A percentile compares a stretch with the other conserved stretches of the same genome.
Evolutionary conservation across 2,888 invertebrate species (phyloP).

Genomic region (Latheticus oryzae): DNA sequence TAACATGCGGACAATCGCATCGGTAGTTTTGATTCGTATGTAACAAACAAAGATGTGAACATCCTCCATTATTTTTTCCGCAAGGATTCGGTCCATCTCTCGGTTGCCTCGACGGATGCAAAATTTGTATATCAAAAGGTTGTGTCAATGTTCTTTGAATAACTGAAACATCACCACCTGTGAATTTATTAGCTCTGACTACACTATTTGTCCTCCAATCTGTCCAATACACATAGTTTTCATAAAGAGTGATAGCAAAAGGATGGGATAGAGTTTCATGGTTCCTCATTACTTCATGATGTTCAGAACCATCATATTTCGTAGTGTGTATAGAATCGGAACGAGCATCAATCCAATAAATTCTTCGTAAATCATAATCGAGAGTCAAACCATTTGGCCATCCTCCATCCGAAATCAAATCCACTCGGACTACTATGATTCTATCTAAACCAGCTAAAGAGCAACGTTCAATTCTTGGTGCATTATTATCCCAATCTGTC

Average conservation of each 20-base stretch:
- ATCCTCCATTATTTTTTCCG: slow-evolving; percentile 76
- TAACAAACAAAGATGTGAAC: slow-evolving; percentile 85
- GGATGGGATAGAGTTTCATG: slow-evolving; percentile 86
- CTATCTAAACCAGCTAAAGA: slow-evolving; percentile 81
- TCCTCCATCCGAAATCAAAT: slow-evolving; percentile 71
- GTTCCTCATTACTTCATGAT: slow-evolving; percentile 74
- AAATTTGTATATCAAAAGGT: slow-evolving; percentile 90
- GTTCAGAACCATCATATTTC: slow-evolving; percentile 82
- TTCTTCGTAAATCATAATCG: slow-evolving; percentile 78
- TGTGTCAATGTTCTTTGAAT: slow-evolving; percentile 87
- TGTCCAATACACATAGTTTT: slow-evolving; percentile 91
- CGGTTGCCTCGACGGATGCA: slow-evolving; percentile 82
- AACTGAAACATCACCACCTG: slow-evolving; percentile 80
- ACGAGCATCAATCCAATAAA: slow-evolving; percentile 89
- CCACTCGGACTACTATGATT: slow-evolving; percentile 68
- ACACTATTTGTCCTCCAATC: slow-evolving; percentile 93
- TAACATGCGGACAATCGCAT: slow-evolving; percentile 90
- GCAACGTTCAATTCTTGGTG: slow-evolving; percentile 85
- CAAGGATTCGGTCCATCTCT: slow-evolving; percentile 74
- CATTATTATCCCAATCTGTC: slow-evolving; percentile 86
- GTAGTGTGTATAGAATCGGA: slow-evolving; percentile 90
- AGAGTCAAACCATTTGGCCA: slow-evolving; percentile 89
- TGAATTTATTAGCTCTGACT: slow-evolving; percentile 89
- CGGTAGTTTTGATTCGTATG: slow-evolving; percentile 73
- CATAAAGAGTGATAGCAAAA: slow-evolving; percentile 88